Conservation (phyloP, 2,797 vertebrate species). For the Ctenopoma kingsleyae region DNA sequence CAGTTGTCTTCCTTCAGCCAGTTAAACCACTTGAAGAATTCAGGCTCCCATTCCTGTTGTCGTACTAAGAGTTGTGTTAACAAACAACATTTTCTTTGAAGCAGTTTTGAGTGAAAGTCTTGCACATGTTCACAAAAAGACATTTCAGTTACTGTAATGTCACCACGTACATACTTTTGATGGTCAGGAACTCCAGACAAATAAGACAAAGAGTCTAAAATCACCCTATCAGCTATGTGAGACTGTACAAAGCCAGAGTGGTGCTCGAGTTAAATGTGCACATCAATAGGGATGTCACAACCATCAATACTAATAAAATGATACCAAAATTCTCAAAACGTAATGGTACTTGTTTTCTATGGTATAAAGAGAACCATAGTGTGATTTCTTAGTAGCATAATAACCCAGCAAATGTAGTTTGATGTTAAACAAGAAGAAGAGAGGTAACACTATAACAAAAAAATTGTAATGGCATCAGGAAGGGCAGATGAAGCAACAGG, state of each 20-base stretch:
- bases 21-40: slow-evolving; percentile 46
- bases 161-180: neutral
- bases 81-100: slow-evolving; percentile 23
- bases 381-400: too few relatives aligned
- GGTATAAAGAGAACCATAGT: too few relatives aligned
- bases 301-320: too few relatives aligned
- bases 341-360: too few relatives aligned
- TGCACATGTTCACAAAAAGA: neutral
- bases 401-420: too few relatives aligned
- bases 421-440: too few relatives aligned
- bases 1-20: slow-evolving; percentile 47
- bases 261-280: too few relatives aligned
- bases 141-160: neutral
- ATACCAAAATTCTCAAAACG: too few relatives aligned
- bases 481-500: too few relatives aligned
- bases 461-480: too few relatives aligned
- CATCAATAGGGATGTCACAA: too few relatives aligned
- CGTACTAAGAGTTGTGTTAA: slow-evolving; percentile 36
- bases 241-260: neutral
- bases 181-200: neutral
- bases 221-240: neutral
- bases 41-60: slow-evolving; percentile 30
- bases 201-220: neutral
- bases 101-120: neutral
- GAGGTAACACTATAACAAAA: too few relatives aligned